Evolutionary conservation across 2,888 invertebrate genomes (phyloP).

Genomic region (Lamproptera curius): DNA sequence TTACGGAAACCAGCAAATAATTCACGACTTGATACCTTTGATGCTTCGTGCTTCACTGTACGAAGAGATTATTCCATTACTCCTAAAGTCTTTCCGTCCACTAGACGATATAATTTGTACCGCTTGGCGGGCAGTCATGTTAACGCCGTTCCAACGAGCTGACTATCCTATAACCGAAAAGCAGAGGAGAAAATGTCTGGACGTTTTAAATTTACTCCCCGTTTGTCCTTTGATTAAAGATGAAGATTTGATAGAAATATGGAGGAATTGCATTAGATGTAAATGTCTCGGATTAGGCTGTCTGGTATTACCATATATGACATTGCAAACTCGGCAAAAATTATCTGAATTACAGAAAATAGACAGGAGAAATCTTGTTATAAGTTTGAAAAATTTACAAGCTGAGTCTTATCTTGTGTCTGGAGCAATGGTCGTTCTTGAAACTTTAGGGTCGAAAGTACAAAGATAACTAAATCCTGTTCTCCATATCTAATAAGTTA

Average conservation of each 20-base stretch:
- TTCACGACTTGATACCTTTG: slow-evolving; percentile 48
- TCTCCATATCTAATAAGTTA: no score
- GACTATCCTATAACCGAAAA: slow-evolving; percentile 70
- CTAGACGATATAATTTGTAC: slow-evolving; percentile 53
- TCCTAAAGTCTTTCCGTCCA: slow-evolving; percentile 50
- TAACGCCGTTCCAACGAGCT: slow-evolving; percentile 66
- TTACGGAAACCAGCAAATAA: slow-evolving; percentile 50
- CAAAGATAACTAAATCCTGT: slow-evolving; percentile 35
- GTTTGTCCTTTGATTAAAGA: slow-evolving; percentile 65
- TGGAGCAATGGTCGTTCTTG: slow-evolving; percentile 68
- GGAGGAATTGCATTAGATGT: slow-evolving; percentile 67
- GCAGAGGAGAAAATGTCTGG: slow-evolving; percentile 62
- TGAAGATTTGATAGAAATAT: slow-evolving; percentile 65
- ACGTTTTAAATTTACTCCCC: slow-evolving; percentile 63
- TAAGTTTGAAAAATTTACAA: slow-evolving; percentile 66
- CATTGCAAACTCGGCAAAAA: slow-evolving; percentile 50
- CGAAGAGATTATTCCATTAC: slow-evolving; percentile 62
- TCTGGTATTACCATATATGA: slow-evolving; percentile 67
- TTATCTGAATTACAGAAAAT: slow-evolving; percentile 61
- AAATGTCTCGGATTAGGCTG: slow-evolving; percentile 66
- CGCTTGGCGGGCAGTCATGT: slow-evolving; percentile 64
- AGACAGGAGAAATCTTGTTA: slow-evolving; percentile 64
- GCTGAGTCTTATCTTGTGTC: slow-evolving; percentile 65
- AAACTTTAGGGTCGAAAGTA: slow-evolving; percentile 51
- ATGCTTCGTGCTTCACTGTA: slow-evolving; percentile 50